Base-by-base conservation (phyloP, 2,888 invertebrate genomes). In the Campoplex nolae region DNA sequence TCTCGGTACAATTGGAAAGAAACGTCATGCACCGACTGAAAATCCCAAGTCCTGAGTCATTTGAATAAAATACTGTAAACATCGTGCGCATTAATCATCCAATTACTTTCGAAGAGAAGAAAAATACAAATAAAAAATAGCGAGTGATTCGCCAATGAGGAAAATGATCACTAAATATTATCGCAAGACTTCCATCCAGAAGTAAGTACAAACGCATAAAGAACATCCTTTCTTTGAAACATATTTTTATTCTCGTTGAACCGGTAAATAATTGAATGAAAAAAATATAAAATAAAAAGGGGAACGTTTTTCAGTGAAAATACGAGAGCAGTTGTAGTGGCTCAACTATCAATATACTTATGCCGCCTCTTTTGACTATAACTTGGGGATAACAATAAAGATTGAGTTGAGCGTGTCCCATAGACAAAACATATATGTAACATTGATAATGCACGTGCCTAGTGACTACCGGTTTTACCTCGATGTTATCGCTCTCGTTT, bases 111-210 rank as follows among this genome's bases (percentile, higher is more conserved):
- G 9, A 54, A 32, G 32, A 38, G 35, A 35, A 11, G 28, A 16
- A 23, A 75, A 42, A 42, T 1, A 62, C 0, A 28, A 58, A 28
- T 42, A 8, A 0, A 18, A 67, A 35, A 54, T 32, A 51, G 16
- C 6, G 54, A 51, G 67, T 68, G 38, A 54, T 77, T 48, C n/a
- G 48, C 45, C n/a, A 28, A 51, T 35, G n/a, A 67, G 38, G 58
- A 58, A 79, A 71, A 87, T 87, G 86, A 84, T 87, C 38, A 87
- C 77, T 23, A 81, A 84, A 78, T 74, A 28, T 74, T 75, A 75
- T 70, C 84, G 62, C 58, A 84, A 87, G 68, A 81, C 35, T 81
- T 23, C 32, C 62, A 51, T 67, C 11, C 77, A 51, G 58, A 84
- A 77, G 86, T 87, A 73, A 87, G 86, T 84, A 84, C 16, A 13